phyloP scores from a whole-genome alignment of 1,140 invertebrate species.

The Sinella curviseta region DNA sequence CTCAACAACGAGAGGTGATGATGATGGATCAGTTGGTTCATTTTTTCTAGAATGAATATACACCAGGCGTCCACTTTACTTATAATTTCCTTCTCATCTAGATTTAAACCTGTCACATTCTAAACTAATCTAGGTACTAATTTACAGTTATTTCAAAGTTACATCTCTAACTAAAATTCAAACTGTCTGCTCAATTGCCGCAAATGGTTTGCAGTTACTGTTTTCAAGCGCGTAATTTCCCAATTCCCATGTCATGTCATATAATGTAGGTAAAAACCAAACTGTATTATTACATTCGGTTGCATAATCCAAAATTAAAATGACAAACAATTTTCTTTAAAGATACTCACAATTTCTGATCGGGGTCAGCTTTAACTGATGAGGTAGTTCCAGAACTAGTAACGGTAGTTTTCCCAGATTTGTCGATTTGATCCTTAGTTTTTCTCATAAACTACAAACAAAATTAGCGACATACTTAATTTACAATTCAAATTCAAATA shows the following conservation, averaged over 20 bases:
- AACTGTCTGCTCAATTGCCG: no score
- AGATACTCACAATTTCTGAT: neutral
- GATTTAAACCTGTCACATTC: conserved; percentile 56
- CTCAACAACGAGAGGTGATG: conserved; percentile 70
- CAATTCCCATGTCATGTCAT: no score
- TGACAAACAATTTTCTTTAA: no score
- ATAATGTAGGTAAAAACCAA: no score
- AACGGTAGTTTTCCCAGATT: conserved; percentile 68
- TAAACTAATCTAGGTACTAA: neutral
- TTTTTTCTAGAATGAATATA: neutral
- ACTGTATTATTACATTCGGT: no score
- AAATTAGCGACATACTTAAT: no score
- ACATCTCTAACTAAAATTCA: no score
- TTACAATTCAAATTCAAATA: no score
- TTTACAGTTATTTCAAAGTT: neutral
- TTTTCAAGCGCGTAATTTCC: no score
- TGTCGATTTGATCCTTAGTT: conserved; percentile 77
- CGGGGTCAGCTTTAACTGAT: neutral
- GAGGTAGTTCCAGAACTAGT: conserved; percentile 55
- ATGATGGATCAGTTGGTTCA: conserved; percentile 40
- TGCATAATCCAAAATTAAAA: no score
- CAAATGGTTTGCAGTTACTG: no score
- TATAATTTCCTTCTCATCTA: conserved; percentile 34
- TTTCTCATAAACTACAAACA: conserved; percentile 82
- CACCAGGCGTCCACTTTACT: neutral